A percentile compares a stretch with the other conserved stretches of the same genome.
Evolutionary conservation across 2,888 invertebrate genomes (phyloP).

Genomic region (Argyresthia albistria): DNA sequence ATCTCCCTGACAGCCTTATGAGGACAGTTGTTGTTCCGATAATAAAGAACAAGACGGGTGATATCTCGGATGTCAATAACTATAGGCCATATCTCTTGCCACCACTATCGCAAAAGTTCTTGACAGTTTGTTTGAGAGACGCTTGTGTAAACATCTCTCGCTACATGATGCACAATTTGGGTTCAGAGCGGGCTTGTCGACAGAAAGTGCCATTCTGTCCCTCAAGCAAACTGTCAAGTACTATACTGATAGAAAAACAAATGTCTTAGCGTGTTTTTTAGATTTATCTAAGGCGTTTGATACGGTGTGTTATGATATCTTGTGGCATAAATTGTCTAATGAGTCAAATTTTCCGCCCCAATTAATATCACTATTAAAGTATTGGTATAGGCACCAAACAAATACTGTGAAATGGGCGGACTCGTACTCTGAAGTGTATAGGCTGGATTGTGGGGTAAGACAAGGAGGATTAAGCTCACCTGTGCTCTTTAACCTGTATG

Average conservation of each 20-base stretch:
- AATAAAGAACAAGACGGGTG: slow-evolving; percentile 3
- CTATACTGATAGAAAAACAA: slow-evolving; percentile 8
- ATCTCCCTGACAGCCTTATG: not conserved
- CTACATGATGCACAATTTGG: slow-evolving; percentile 10
- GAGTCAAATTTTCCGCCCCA: too few relatives aligned
- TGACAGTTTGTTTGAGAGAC: slow-evolving; percentile 7
- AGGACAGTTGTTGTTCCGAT: slow-evolving; percentile 5
- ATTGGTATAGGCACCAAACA: too few relatives aligned
- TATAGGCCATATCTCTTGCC: slow-evolving; percentile 8
- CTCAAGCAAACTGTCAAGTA: slow-evolving; percentile 11
- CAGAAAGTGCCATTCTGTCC: slow-evolving; percentile 8
- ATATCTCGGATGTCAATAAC: not conserved
- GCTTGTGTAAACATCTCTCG: not conserved
- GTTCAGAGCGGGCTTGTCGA: slow-evolving; percentile 8
- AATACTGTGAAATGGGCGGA: not conserved
- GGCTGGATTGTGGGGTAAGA: not conserved
- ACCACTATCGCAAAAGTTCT: slow-evolving; percentile 14
- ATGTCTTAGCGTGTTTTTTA: slow-evolving; percentile 9
- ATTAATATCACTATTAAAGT: too few relatives aligned
- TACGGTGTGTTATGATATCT: slow-evolving; percentile 8
- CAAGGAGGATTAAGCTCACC: not conserved
- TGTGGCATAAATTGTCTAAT: not conserved
- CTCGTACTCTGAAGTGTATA: not conserved
- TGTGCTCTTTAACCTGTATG: too few relatives aligned
- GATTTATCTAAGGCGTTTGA: slow-evolving; percentile 14